Conservation (phyloP, 2,113 vertebrate genomes). For the Tonatia bakeri region DNA sequence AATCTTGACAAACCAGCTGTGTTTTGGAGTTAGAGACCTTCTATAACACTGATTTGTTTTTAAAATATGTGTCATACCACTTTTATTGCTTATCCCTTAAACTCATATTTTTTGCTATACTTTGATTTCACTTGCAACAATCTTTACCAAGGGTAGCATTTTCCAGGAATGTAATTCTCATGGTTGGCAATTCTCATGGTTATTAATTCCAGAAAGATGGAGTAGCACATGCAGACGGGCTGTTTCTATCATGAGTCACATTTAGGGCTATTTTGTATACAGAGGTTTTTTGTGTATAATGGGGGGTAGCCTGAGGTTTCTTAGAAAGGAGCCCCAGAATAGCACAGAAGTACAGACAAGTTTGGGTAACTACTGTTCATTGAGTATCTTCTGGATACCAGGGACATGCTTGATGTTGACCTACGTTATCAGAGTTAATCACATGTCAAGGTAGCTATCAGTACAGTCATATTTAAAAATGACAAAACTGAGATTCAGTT, state of each 20-base stretch:
- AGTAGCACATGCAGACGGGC: not conserved
- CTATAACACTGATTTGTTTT: not conserved
- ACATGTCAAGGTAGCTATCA: not conserved
- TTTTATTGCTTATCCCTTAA: not conserved
- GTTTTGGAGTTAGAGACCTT: not conserved
- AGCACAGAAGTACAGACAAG: not conserved
- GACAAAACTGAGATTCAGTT: not conserved
- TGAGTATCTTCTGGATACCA: not conserved
- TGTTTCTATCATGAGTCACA: not conserved
- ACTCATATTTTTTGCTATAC: not conserved
- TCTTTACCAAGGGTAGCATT: not conserved
- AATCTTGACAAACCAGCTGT: not conserved
- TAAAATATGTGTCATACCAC: not conserved
- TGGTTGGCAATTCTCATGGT: not conserved
- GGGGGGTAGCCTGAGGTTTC: not conserved
- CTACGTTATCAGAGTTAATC: not conserved
- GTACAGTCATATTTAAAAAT: not conserved
- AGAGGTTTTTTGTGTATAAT: not conserved
- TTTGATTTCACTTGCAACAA: not conserved
- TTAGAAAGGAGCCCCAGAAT: not conserved
- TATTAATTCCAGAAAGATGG: not conserved
- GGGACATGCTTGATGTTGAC: not conserved
- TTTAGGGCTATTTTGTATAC: not conserved
- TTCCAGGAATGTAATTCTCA: slow-evolving; percentile 26
- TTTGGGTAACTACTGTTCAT: not conserved